Conservation (phyloP, 2,888 invertebrate genomes). For the Odiellus spinosus region DNA sequence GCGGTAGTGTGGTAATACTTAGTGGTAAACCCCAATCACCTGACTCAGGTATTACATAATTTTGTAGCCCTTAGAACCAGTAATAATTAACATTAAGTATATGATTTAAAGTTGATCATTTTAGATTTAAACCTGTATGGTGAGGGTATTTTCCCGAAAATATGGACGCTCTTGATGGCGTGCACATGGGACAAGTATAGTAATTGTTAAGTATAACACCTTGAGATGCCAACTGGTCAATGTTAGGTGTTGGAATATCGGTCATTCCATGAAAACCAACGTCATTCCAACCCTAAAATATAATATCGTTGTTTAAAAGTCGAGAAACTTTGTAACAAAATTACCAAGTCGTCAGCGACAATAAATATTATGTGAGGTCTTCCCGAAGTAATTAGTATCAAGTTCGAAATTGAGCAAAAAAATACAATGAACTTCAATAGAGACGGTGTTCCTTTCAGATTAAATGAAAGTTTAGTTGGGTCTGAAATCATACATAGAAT, state of each 20-base stretch:
- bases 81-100: too few species aligned
- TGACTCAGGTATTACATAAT: constrained; percentile 52
- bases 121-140: constrained; percentile 57
- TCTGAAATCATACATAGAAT: too few species aligned
- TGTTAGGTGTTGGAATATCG: constrained; percentile 77
- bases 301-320: too few species aligned
- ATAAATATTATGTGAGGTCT: constrained; percentile 72
- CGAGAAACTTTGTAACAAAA: constrained; percentile 25
- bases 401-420: too few species aligned
- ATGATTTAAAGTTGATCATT: too few species aligned
- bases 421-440: too few species aligned
- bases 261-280: constrained; percentile 78
- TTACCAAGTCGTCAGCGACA: constrained; percentile 74
- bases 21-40: constrained; percentile 71
- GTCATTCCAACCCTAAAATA: constrained; percentile 66
- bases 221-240: constrained; percentile 69
- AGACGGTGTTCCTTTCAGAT: too few species aligned
- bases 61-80: constrained; percentile 46
- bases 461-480: too few species aligned
- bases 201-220: constrained; percentile 70
- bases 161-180: constrained; percentile 70
- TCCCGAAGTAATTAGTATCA: too few species aligned
- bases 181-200: constrained; percentile 80
- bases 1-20: constrained; percentile 58
- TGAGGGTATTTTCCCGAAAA: constrained; percentile 87